Evolutionary conservation across 2,797 vertebrate genomes (phyloP).

Genomic region (Malurus splendens): DNA sequence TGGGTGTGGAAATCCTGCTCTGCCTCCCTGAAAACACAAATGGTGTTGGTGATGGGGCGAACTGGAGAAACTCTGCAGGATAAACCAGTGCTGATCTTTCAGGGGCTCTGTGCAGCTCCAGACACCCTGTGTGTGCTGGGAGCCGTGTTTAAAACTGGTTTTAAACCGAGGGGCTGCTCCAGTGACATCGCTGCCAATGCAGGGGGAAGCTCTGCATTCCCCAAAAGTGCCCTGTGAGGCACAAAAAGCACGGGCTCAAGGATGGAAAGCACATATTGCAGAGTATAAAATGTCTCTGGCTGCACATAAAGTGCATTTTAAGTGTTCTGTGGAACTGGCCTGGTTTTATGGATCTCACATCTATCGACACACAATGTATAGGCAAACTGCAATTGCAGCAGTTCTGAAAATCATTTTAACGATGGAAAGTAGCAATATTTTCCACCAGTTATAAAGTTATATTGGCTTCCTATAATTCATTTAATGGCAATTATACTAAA

Average conservation of each 20-base stretch:
- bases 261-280: not conserved
- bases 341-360: slow-evolving; percentile 4
- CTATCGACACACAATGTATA: not conserved
- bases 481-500: slow-evolving; percentile 36
- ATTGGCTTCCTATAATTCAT: slow-evolving; percentile 37
- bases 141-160: fast-evolving
- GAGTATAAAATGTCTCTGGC: not conserved
- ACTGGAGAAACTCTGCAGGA: not conserved
- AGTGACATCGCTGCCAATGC: not conserved
- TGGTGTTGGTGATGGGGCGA: not conserved
- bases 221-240: not conserved
- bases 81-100: not conserved
- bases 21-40: not conserved
- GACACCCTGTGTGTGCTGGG: not conserved
- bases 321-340: not conserved
- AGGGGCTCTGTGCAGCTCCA: not conserved
- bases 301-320: slow-evolving; percentile 3
- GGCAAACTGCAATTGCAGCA: not conserved
- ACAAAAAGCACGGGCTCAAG: not conserved
- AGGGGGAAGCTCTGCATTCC: not conserved
- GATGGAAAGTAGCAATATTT: slow-evolving; percentile 37
- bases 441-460: slow-evolving; percentile 18
- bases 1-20: not conserved
- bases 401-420: slow-evolving; percentile 20
- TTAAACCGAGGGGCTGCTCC: not conserved